Percentiles rank a stretch among this genome's conserved stretches.
These are phyloP conservation scores for Volucella inflata DNA, from an alignment of 2,888 invertebrate genomes.

Conservation along the genomic window DNA sequence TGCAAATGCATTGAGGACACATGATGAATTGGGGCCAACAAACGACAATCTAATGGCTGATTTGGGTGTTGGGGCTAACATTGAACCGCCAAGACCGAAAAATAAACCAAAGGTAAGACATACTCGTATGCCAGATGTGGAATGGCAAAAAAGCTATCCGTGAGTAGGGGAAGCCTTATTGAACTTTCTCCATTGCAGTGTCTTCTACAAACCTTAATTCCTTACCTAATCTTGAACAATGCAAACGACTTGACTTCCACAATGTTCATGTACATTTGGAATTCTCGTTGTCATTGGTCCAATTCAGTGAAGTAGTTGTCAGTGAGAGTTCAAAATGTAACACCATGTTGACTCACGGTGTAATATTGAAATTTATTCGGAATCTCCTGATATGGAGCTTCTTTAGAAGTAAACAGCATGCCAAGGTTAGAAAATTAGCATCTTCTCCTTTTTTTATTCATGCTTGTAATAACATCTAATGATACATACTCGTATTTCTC, in stretches of 20 bases:
- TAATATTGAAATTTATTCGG: constrained; percentile 88
- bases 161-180: constrained; percentile 86
- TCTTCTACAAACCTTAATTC: constrained; percentile 92
- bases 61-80: constrained; percentile 83
- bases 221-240: constrained; percentile 90
- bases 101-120: constrained; percentile 83
- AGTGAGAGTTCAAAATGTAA: constrained; percentile 89
- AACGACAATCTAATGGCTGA: constrained; percentile 82
- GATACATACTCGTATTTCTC: no score
- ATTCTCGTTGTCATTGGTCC: constrained; percentile 92
- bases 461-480: no score
- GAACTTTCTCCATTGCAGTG: constrained; percentile 89
- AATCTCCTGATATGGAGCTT: constrained; percentile 89
- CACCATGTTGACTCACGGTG: constrained; percentile 92
- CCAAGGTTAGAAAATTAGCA: no score
- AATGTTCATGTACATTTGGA: constrained; percentile 90
- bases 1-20: constrained; percentile 85
- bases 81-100: constrained; percentile 84
- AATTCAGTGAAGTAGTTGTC: constrained; percentile 92
- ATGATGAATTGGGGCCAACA: constrained; percentile 85
- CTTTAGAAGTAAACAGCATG: constrained; percentile 84
- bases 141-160: constrained; percentile 89
- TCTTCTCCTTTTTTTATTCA: no score
- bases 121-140: constrained; percentile 85
- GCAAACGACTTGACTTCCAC: constrained; percentile 89